Conservation (phyloP, 1,140 invertebrate genomes). For the silkworm (Bombyx mori) region ASM3026992v2 NC_085117.1:12831001-12831500, state of each 20-base stretch:
- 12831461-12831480: too few relatives aligned
- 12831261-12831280: constrained; percentile 15
- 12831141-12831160: constrained; percentile 28
- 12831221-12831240: too few relatives aligned
- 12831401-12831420: too few relatives aligned
- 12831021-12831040: constrained; percentile 13
- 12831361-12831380: constrained; percentile 6
- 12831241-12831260: neutral
- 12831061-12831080: constrained; percentile 50
- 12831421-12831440: constrained; percentile 18
- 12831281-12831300: constrained; percentile 28
- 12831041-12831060: constrained; percentile 56
- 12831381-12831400: too few relatives aligned
- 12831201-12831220: constrained; percentile 31
- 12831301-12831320: constrained; percentile 27
- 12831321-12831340: constrained; percentile 50
- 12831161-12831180: constrained; percentile 30
- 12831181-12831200: constrained; percentile 20
- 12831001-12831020: neutral
- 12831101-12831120: constrained; percentile 42
- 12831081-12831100: constrained; percentile 31
- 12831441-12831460: constrained; percentile 2
- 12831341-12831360: constrained; percentile 56
- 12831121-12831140: constrained; percentile 32
- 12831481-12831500: too few relatives aligned